A percentile compares a stretch with the other conserved stretches of the same genome.
These are phyloP conservation scores for Manacus vitellinus DNA, from an alignment of 2,113 vertebrate genomes.

Conservation along the genomic window DNA sequence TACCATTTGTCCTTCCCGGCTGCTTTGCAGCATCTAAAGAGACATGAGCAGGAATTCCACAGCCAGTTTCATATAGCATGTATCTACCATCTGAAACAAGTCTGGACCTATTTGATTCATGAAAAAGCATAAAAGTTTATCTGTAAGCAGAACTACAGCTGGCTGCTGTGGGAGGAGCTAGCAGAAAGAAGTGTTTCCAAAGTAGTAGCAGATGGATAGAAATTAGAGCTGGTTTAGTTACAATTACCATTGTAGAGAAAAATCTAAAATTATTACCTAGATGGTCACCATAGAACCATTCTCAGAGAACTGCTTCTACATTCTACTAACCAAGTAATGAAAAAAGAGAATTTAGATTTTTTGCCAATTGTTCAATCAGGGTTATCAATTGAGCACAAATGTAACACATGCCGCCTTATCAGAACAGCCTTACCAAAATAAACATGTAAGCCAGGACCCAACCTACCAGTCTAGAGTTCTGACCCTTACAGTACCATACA, in stretches of 20 bases:
- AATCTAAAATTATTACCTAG: not conserved
- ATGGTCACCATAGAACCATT: not conserved
- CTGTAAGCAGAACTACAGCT: not conserved
- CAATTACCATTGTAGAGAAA: not conserved
- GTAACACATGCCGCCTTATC: not conserved
- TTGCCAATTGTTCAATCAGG: not conserved
- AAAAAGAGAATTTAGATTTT: not conserved
- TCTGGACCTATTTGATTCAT: not conserved
- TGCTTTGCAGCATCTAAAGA: not conserved
- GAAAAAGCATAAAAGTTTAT: not conserved
- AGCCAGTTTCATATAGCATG: not conserved
- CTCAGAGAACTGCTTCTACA: not conserved
- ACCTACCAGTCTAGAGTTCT: not conserved
- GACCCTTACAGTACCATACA: not conserved
- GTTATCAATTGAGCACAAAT: not conserved
- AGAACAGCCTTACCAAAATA: not conserved
- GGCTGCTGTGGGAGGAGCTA: not conserved
- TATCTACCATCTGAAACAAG: not conserved
- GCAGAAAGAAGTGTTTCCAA: not conserved
- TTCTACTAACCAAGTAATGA: not conserved
- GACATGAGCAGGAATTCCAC: not conserved
- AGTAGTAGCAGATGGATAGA: not conserved
- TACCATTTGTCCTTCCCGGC: not conserved
- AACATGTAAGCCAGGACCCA: fast-evolving
- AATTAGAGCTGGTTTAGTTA: not conserved